A percentile compares a stretch with the other conserved stretches of the same genome.
Evolutionary conservation across 2,888 invertebrate genomes (phyloP).

Genomic region (Caenorhabditis angaria): DNA sequence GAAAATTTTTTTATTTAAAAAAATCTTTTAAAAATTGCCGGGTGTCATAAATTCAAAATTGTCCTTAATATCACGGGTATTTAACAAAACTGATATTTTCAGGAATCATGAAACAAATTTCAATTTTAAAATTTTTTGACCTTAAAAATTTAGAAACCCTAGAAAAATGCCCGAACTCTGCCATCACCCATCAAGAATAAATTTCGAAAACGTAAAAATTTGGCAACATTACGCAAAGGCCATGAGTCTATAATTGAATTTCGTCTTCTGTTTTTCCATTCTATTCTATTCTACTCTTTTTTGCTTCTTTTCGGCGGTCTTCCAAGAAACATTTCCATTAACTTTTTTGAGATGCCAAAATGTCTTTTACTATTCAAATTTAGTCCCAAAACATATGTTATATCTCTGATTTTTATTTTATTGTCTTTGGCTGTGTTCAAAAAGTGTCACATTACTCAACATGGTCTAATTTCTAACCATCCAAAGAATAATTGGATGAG

Average conservation of each 20-base stretch:
- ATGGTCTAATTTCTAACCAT: neutral
- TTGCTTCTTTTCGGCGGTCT: too few species aligned
- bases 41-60: too few species aligned
- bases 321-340: constrained; percentile 2
- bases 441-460: neutral
- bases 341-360: neutral
- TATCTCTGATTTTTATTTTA: neutral
- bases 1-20: too few species aligned
- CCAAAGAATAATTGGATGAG: neutral
- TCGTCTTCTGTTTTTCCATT: too few species aligned
- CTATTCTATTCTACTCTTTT: too few species aligned
- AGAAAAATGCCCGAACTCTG: neutral
- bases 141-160: too few species aligned
- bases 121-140: too few species aligned
- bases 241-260: constrained; percentile 4
- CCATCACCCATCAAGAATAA: too few species aligned
- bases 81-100: too few species aligned
- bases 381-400: neutral
- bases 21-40: too few species aligned
- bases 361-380: neutral
- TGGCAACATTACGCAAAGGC: neutral
- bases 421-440: neutral
- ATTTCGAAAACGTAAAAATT: constrained; percentile 2
- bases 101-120: too few species aligned
- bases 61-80: too few species aligned